Conservation (phyloP, 2,888 invertebrate genomes). For the Hirtodrosophila confusa region DNA sequence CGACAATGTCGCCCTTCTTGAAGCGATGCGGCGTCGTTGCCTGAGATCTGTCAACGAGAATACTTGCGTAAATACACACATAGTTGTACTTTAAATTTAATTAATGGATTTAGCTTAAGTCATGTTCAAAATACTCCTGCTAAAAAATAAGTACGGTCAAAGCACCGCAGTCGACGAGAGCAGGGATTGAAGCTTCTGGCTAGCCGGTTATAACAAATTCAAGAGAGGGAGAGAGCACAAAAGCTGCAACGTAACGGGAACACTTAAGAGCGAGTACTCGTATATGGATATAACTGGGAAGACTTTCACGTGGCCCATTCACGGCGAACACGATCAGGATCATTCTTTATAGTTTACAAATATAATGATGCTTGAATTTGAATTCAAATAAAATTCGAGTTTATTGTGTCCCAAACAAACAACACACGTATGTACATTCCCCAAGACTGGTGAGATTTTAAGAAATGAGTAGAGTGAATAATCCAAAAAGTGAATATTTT, state of each 20-base stretch:
- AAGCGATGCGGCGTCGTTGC: conserved; percentile 97
- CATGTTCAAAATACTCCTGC: conserved; percentile 15
- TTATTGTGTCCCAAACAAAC: no score
- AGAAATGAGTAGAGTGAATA: no score
- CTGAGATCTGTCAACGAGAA: conserved; percentile 88
- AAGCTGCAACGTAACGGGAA: neutral
- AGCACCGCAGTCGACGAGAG: conserved; percentile 10
- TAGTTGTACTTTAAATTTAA: conserved; percentile 21
- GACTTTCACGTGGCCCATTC: no score
- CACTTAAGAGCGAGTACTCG: neutral
- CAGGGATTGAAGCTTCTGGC: conserved; percentile 4
- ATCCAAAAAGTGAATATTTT: no score
- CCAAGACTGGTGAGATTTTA: no score
- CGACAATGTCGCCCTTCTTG: conserved; percentile 96
- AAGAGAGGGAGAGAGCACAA: neutral
- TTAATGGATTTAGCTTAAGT: conserved; percentile 42
- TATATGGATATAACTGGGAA: no score
- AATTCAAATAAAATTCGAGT: no score
- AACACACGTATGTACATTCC: no score
- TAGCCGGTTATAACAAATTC: neutral
- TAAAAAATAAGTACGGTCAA: neutral
- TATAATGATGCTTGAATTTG: no score
- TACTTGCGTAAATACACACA: conserved; percentile 21
- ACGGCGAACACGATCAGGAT: no score
- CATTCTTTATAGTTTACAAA: no score